Base-by-base conservation (phyloP, 2,888 invertebrate genomes). In the Meandrusa payeni region DNA sequence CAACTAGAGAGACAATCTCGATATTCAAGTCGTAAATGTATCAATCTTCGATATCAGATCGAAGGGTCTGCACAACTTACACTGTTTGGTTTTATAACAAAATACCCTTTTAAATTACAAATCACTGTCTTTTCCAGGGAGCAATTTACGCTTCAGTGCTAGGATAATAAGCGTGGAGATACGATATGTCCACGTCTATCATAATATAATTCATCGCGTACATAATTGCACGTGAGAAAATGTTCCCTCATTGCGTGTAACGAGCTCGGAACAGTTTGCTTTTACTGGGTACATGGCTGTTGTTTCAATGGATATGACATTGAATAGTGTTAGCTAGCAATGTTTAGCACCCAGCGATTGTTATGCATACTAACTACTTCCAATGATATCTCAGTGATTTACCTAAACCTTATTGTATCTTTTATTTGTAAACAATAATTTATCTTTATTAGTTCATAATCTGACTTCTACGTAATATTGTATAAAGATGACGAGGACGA, bases 141-240 rank as follows among this genome's bases (percentile, higher is more conserved):
- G 31, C 31, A 32, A 40, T 40, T 34, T 34, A 33, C 22, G 22
- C 28, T 23, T 3, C 15, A 24, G 12, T 5, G 34, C 28, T 31
- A 13, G 27, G 10, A 32, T 44, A 38, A 44, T 44, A 38, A 44
- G 43, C 20, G 32, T 6, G 20, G 43, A 43, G 36, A 43, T 43
- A 37, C 37, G 41, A 27, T 29, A 31, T 37, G 43, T 44, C 43
- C 38, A 22, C 32, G 38, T 44, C 43, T 33, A 44, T 44, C 43
- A 38, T 38, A 44, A 44, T 32, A 38, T 38, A 44, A 44, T 44
- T 44, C 43, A 44, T 44, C 38, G 38, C 38, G 27, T 27, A 38
- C 43, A 33, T 44, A 44, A 44, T 44, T 44, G 43, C 43, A 44
- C 43, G 38, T 44, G 38, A 44, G 43, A 44, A 44, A 44, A 38